Evolutionary conservation across 2,113 vertebrate genomes (phyloP).

Genomic region (Ia io): DNA sequence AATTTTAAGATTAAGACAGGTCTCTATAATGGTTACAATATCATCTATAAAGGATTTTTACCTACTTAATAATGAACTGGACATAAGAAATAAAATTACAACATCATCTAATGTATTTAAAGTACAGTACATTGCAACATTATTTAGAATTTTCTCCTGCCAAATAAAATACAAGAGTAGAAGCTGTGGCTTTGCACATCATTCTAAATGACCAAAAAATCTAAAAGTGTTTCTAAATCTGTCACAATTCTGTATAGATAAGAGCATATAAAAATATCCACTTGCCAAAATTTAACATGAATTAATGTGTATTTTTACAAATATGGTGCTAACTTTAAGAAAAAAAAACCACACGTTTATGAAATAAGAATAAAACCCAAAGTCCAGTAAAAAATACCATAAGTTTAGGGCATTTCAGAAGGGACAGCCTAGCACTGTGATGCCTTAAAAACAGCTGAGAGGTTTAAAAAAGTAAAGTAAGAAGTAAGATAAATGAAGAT

Average conservation of each 20-base stretch:
- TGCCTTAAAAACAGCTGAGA: not conserved
- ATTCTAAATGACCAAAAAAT: not conserved
- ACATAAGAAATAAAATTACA: not conserved
- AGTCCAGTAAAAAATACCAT: not conserved
- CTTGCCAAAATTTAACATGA: not conserved
- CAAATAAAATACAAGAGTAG: not conserved
- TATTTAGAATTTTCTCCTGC: not conserved
- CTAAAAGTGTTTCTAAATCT: not conserved
- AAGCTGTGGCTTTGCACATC: not conserved
- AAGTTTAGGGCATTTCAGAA: constrained; percentile 8
- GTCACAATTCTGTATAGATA: not conserved
- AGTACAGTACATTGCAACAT: not conserved
- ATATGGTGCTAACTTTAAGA: not conserved
- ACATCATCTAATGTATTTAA: not conserved
- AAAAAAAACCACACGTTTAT: not conserved
- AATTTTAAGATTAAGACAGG: not conserved
- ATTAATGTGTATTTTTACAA: not conserved
- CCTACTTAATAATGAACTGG: not conserved
- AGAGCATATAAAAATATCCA: not conserved
- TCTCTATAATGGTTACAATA: not conserved
- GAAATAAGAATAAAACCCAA: not conserved
- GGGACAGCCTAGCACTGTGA: not conserved
- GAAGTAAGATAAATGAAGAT: not conserved
- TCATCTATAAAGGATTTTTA: not conserved
- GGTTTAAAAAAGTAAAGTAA: not conserved